Evolutionary conservation across 2,888 invertebrate species (phyloP).

Genomic region (Athalia rosae): DNA sequence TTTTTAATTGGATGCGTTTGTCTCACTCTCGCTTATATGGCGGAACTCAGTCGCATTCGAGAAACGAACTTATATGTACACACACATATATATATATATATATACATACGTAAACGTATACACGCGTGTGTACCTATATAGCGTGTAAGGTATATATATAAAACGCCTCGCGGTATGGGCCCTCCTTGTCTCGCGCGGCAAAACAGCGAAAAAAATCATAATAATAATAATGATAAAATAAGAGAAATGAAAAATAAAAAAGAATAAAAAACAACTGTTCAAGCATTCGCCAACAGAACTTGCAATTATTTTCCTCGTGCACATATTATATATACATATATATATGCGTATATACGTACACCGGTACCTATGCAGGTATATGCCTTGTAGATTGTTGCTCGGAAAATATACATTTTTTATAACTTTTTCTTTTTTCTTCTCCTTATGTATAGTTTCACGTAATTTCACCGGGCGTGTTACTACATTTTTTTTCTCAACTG

Average conservation of each 20-base stretch:
- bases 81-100: constrained; percentile 29
- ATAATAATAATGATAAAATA: too few relatives aligned
- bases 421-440: constrained; percentile 49
- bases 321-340: too few relatives aligned
- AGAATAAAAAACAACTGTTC: constrained; percentile 59
- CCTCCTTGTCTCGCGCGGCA: constrained; percentile 46
- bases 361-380: too few relatives aligned
- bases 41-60: constrained; percentile 45
- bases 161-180: not conserved
- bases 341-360: too few relatives aligned
- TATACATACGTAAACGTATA: too few relatives aligned
- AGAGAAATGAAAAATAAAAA: too few relatives aligned
- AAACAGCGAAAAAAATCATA: too few relatives aligned
- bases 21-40: constrained; percentile 56
- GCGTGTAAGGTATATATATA: too few relatives aligned
- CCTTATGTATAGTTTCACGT: not conserved
- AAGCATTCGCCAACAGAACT: constrained; percentile 66
- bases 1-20: constrained; percentile 72
- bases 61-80: not conserved
- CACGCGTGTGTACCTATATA: constrained; percentile 46
- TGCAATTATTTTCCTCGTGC: constrained; percentile 71
- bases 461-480: too few relatives aligned
- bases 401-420: constrained; percentile 58
- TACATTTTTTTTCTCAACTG: too few relatives aligned
- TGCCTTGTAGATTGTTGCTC: constrained; percentile 69